Percentiles rank a stretch among this genome's conserved stretches.
phyloP scores from a whole-genome alignment of 1,140 invertebrate species.

The Pseudomyrmex sp. region DNA sequence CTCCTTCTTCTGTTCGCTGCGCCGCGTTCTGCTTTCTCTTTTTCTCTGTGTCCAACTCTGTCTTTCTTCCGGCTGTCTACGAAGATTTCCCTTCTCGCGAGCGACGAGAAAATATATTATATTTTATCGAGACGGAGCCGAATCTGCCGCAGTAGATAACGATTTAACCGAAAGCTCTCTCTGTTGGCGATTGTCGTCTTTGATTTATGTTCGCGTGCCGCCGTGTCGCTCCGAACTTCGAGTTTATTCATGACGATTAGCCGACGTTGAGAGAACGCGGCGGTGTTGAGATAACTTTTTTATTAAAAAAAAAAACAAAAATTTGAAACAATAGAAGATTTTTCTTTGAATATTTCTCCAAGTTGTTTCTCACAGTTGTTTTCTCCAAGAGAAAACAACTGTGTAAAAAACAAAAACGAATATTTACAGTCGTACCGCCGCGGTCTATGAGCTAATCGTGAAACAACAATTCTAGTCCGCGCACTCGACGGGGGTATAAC shows the following conservation, averaged over 20 bases:
- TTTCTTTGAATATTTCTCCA: neutral
- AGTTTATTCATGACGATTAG: slow-evolving; percentile 46
- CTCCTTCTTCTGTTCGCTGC: slow-evolving; percentile 32
- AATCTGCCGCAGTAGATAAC: neutral
- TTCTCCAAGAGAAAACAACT: neutral
- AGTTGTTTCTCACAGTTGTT: too few relatives aligned
- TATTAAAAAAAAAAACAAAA: neutral
- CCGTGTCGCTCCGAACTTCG: neutral
- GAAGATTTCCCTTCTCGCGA: slow-evolving; percentile 10
- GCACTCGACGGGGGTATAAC: slow-evolving; percentile 2
- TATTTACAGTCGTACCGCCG: neutral
- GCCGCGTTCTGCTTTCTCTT: neutral
- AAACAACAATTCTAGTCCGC: slow-evolving; percentile 63
- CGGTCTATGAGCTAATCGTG: slow-evolving; percentile 66
- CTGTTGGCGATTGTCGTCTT: slow-evolving; percentile 2
- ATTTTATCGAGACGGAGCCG: slow-evolving; percentile 12
- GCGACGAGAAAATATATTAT: slow-evolving; percentile 49
- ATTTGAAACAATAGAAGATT: too few relatives aligned
- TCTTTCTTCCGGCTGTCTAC: slow-evolving; percentile 6
- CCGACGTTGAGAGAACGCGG: neutral
- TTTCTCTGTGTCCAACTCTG: slow-evolving; percentile 19
- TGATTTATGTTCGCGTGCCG: slow-evolving; percentile 51
- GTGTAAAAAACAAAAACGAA: neutral
- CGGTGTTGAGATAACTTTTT: neutral
- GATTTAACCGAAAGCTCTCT: slow-evolving; percentile 2